Evolutionary conservation across 2,113 vertebrate genomes (phyloP).

Genomic region (Chaenogobius annularis): DNA sequence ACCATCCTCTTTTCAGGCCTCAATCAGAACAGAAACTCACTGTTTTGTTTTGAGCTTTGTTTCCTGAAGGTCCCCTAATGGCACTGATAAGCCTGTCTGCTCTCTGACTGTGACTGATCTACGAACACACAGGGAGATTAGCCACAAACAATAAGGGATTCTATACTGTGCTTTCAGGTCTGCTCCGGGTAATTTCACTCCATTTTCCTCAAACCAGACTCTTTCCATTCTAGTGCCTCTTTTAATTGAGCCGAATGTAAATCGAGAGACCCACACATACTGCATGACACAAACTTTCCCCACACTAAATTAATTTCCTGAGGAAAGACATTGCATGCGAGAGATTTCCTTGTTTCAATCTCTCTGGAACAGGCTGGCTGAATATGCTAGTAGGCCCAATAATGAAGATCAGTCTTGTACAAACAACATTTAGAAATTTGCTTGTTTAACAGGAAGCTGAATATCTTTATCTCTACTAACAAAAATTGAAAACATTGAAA

Average conservation of each 20-base stretch:
- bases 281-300: constrained; percentile 17
- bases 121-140: neutral
- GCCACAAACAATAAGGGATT: neutral
- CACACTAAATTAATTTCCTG: constrained; percentile 38
- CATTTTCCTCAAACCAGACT: constrained; percentile 8
- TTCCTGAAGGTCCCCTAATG: constrained; percentile 15
- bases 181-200: constrained; percentile 9
- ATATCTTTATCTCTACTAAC: constrained; percentile 1
- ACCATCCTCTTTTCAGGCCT: neutral
- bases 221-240: constrained; percentile 7
- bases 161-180: constrained; percentile 4
- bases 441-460: constrained; percentile 12
- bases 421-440: constrained; percentile 9
- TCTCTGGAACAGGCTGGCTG: constrained; percentile 12
- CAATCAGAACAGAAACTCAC: constrained; percentile 1
- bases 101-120: constrained; percentile 23
- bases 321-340: neutral
- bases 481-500: neutral
- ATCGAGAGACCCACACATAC: neutral
- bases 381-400: constrained; percentile 30
- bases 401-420: constrained; percentile 27
- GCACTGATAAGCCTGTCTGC: neutral
- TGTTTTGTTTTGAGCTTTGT: constrained; percentile 11
- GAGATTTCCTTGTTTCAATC: constrained; percentile 41
- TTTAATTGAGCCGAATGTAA: constrained; percentile 15